Percentiles rank a stretch among this genome's conserved stretches.
Conservation (phyloP, 2,797 vertebrate species). For the Aplochiton taeniatus region DNA sequence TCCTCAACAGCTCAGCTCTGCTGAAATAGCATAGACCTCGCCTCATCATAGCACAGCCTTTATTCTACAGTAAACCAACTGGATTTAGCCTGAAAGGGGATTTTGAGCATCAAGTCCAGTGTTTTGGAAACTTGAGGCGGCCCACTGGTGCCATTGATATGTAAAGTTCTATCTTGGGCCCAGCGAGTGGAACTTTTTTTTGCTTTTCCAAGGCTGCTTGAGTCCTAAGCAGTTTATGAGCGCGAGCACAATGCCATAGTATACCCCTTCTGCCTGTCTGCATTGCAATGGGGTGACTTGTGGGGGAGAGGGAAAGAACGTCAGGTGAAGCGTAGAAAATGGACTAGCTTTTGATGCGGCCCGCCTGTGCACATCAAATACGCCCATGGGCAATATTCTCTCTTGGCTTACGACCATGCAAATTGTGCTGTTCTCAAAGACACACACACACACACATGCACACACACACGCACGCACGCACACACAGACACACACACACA, state of each 20-base stretch:
- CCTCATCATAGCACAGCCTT: background rate
- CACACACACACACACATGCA: background rate
- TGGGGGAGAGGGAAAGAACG: conserved; percentile 19
- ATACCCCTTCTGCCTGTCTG: conserved; percentile 12
- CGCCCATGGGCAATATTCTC: background rate
- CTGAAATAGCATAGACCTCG: background rate
- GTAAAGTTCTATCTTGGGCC: conserved; percentile 32
- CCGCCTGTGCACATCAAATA: conserved; percentile 6
- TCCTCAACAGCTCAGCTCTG: background rate
- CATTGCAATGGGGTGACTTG: background rate
- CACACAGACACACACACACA: conserved; percentile 26
- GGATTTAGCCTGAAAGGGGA: background rate
- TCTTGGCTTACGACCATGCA: background rate
- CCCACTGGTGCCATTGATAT: conserved; percentile 37
- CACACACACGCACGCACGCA: background rate
- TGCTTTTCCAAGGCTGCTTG: conserved; percentile 17
- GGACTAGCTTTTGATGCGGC: conserved; percentile 13
- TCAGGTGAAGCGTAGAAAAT: conserved; percentile 2
- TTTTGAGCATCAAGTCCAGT: background rate
- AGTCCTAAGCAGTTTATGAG: conserved; percentile 22
- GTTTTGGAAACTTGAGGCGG: conserved; percentile 13
- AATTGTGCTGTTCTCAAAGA: background rate
- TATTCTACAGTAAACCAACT: background rate
- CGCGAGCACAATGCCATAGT: conserved; percentile 1
- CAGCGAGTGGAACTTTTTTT: conserved; percentile 24